Evolutionary conservation across 1,140 invertebrate species (phyloP).

Genomic region (Euura saliciscinereae): DNA sequence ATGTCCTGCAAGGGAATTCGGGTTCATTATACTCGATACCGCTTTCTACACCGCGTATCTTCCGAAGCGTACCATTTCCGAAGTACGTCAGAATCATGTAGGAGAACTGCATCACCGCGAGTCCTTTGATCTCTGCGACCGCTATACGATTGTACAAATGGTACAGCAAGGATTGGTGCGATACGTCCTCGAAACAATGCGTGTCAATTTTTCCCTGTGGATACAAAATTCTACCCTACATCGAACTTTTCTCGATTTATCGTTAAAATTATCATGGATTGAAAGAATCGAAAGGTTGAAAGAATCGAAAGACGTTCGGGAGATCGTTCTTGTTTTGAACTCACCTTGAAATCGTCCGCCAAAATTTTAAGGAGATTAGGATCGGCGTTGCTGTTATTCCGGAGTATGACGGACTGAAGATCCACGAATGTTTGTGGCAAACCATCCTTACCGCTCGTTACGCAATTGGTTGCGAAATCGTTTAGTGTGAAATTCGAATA

Average conservation of each 20-base stretch:
- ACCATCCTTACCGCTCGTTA: constrained; percentile 66
- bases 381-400: constrained; percentile 43
- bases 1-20: constrained; percentile 60
- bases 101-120: constrained; percentile 86
- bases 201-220: constrained; percentile 68
- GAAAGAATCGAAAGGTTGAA: too few species aligned
- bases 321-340: too few species aligned
- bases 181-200: constrained; percentile 74
- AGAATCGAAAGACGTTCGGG: too few species aligned
- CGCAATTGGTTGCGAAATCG: constrained; percentile 70
- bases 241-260: too few species aligned
- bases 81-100: constrained; percentile 80
- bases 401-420: constrained; percentile 66
- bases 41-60: background rate
- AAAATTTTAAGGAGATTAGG: constrained; percentile 58
- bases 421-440: constrained; percentile 70
- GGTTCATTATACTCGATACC: background rate
- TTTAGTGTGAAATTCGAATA: constrained; percentile 69
- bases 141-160: constrained; percentile 81
- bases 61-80: constrained; percentile 66
- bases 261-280: too few species aligned
- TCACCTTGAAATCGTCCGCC: constrained; percentile 60
- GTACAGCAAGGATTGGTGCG: constrained; percentile 79
- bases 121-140: constrained; percentile 82
- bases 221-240: constrained; percentile 21